phyloP scores from a whole-genome alignment of 53 echinoderm and acorn worm genomes.

The Temnopleurus reevesii region DNA sequence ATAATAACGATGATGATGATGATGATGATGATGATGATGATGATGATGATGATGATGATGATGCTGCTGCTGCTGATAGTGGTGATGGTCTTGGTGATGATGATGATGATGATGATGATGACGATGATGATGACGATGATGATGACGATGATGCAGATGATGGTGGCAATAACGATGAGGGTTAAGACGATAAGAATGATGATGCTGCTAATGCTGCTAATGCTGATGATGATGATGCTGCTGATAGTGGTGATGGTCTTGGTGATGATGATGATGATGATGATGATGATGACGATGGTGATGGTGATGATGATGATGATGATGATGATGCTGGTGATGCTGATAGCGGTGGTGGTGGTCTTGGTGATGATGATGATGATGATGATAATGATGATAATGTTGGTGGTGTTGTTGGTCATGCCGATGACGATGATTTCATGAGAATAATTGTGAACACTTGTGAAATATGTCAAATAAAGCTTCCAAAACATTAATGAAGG shows the following conservation, averaged over 20 bases:
- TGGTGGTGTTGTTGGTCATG: not conserved
- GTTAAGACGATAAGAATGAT: not conserved
- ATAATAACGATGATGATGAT: not conserved
- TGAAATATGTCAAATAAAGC: not conserved
- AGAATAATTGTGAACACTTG: too few species aligned
- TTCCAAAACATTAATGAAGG: too few species aligned
- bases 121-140: not conserved
- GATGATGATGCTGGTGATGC: too few species aligned
- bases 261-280: not conserved
- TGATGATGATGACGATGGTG: not conserved
- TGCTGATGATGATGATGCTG: not conserved
- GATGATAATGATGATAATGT: not conserved
- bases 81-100: not conserved
- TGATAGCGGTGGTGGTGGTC: not conserved
- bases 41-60: not conserved
- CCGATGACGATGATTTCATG: not conserved
- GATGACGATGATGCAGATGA: not conserved
- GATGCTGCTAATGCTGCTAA: not conserved
- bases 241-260: not conserved
- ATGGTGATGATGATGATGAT: too few species aligned
- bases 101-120: not conserved
- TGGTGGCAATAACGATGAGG: not conserved
- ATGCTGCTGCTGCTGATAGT: not conserved
- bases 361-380: not conserved
- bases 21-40: not conserved